Conservation (phyloP, 2,888 invertebrate species). For the Brachyptera putata region DNA sequence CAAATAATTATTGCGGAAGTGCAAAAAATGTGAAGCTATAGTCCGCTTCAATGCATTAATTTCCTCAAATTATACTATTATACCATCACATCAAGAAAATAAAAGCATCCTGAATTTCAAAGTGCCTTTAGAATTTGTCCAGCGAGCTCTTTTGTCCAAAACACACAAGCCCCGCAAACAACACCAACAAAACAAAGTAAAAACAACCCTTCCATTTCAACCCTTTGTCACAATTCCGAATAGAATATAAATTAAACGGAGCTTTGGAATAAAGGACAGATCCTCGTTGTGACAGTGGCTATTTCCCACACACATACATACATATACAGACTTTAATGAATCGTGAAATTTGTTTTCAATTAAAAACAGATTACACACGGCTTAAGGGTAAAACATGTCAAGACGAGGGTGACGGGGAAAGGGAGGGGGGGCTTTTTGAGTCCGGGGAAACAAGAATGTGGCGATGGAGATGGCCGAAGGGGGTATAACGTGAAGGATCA, state of each 20-base stretch:
- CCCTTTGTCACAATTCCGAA: slow-evolving; percentile 1
- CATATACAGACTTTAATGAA: neutral
- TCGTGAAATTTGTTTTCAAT: slow-evolving; percentile 6
- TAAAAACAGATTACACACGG: slow-evolving; percentile 5
- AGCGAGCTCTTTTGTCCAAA: too few relatives aligned
- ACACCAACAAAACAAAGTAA: neutral
- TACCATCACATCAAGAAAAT: too few relatives aligned
- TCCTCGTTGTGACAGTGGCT: slow-evolving; percentile 2
- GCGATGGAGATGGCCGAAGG: too few relatives aligned
- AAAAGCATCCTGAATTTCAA: too few relatives aligned
- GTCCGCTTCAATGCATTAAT: too few relatives aligned
- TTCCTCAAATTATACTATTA: too few relatives aligned
- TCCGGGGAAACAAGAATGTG: too few relatives aligned
- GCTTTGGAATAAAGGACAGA: neutral
- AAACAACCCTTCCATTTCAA: neutral
- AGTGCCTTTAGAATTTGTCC: too few relatives aligned
- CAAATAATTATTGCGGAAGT: too few relatives aligned
- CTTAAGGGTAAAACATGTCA: neutral
- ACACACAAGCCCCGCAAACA: too few relatives aligned
- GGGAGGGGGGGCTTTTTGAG: neutral
- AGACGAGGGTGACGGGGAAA: neutral
- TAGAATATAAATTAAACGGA: slow-evolving; percentile 1
- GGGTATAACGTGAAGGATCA: too few relatives aligned
- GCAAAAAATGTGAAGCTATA: too few relatives aligned
- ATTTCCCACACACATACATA: neutral